Percentiles rank a stretch among this genome's conserved stretches.
Evolutionary conservation across 2,113 vertebrate species (phyloP).

Genomic region (Dinomys branickii): DNA sequence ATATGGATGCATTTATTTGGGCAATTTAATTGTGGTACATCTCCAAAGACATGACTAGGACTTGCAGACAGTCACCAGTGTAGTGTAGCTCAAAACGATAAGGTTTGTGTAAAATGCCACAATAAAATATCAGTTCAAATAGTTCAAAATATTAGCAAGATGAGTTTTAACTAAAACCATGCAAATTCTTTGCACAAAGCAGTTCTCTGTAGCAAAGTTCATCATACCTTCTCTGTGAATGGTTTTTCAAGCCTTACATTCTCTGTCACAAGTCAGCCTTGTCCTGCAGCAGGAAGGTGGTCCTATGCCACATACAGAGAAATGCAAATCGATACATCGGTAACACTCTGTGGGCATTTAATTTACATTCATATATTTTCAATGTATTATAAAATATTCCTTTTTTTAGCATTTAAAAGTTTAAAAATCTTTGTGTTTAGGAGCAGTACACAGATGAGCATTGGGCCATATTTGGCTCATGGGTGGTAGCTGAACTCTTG

Average conservation of each 20-base stretch:
- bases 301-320: neutral
- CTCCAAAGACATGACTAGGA: neutral
- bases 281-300: neutral
- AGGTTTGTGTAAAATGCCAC: neutral
- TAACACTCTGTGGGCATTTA: neutral
- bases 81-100: neutral
- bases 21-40: neutral
- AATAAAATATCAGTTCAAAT: slow-evolving; percentile 14
- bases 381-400: neutral
- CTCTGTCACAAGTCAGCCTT: neutral
- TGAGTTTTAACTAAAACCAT: neutral
- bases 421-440: neutral
- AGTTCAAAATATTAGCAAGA: neutral
- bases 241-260: neutral
- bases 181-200: neutral
- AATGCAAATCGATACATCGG: neutral
- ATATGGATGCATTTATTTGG: neutral
- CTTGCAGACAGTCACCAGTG: neutral
- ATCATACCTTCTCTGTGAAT: neutral
- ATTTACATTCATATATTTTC: neutral
- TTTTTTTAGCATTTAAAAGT: neutral
- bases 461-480: neutral
- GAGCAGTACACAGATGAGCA: neutral
- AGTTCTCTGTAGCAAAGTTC: neutral
- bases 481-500: neutral